Percentiles rank a stretch among this genome's conserved stretches.
phyloP scores from a whole-genome alignment of 1,140 invertebrate species.

The Brachionus angularis region DNA sequence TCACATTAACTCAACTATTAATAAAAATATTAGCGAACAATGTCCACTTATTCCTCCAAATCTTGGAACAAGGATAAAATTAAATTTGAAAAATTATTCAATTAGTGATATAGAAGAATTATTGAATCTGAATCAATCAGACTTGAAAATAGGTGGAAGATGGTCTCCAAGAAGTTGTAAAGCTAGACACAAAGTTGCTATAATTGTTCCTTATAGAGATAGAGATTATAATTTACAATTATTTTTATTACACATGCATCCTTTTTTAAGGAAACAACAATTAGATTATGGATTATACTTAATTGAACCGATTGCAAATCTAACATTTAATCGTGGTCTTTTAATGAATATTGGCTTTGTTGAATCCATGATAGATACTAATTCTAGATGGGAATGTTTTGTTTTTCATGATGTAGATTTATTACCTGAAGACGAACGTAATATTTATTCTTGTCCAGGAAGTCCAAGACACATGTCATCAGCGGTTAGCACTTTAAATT shows the following conservation, averaged over 20 bases:
- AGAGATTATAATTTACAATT: slow-evolving; percentile 56
- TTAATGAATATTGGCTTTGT: slow-evolving; percentile 77
- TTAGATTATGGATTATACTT: slow-evolving; percentile 54
- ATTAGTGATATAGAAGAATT: background rate
- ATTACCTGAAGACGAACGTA: slow-evolving; percentile 46
- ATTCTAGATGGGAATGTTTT: slow-evolving; percentile 54
- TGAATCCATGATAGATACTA: slow-evolving; percentile 64
- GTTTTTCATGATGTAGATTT: slow-evolving; percentile 47
- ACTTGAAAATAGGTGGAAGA: slow-evolving; percentile 64
- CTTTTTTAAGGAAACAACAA: slow-evolving; percentile 51
- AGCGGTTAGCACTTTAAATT: slow-evolving; percentile 38
- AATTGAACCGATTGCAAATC: slow-evolving; percentile 61
- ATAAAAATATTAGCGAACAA: too few species aligned
- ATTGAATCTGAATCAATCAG: background rate
- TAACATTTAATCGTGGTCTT: slow-evolving; percentile 76
- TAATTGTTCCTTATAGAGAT: slow-evolving; percentile 55
- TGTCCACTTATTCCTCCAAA: slow-evolving; percentile 29
- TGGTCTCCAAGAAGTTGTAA: slow-evolving; percentile 70
- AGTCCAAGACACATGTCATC: slow-evolving; percentile 49
- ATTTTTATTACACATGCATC: slow-evolving; percentile 53
- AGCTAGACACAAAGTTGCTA: slow-evolving; percentile 63
- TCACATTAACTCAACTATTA: too few species aligned
- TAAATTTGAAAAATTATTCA: slow-evolving; percentile 1
- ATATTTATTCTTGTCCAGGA: slow-evolving; percentile 46
- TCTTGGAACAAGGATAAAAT: slow-evolving; percentile 10